Evolutionary conservation across 2,113 vertebrate species (phyloP).

Genomic region (Tapirus terrestris): DNA sequence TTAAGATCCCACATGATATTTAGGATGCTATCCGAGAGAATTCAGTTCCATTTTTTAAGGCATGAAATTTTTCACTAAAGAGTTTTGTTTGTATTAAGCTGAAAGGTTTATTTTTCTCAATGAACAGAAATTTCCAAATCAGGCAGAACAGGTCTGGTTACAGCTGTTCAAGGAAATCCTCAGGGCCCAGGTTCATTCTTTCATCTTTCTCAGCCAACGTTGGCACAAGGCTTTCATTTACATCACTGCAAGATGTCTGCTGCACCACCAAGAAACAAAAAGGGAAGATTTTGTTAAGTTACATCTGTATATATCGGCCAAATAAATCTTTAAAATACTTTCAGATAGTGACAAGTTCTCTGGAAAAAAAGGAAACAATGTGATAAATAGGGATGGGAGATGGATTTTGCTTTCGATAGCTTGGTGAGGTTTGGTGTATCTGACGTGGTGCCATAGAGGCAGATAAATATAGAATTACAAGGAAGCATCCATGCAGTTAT

Average conservation of each 20-base stretch:
- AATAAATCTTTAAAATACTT: background rate
- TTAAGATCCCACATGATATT: background rate
- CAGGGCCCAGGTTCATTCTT: background rate
- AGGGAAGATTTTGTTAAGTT: background rate
- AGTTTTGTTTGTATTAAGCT: background rate
- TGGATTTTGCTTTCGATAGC: background rate
- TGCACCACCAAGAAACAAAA: background rate
- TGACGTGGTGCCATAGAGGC: background rate
- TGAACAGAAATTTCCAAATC: background rate
- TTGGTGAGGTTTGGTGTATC: background rate
- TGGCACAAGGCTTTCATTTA: background rate
- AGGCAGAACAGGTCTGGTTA: background rate
- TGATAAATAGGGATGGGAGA: background rate
- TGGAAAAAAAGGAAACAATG: background rate
- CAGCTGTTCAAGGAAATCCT: background rate
- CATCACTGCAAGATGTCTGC: background rate
- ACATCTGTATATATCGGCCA: background rate
- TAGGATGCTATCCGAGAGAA: background rate
- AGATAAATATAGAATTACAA: background rate
- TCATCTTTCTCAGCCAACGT: background rate
- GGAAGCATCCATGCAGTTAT: background rate
- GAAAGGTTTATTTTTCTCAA: background rate
- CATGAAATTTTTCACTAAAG: background rate
- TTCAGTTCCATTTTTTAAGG: background rate
- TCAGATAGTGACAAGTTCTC: background rate